Percentiles rank a stretch among this genome's conserved stretches.
These are phyloP conservation scores for Monopis laevigella DNA, from an alignment of 2,888 invertebrate species.

Conservation along the genomic window DNA sequence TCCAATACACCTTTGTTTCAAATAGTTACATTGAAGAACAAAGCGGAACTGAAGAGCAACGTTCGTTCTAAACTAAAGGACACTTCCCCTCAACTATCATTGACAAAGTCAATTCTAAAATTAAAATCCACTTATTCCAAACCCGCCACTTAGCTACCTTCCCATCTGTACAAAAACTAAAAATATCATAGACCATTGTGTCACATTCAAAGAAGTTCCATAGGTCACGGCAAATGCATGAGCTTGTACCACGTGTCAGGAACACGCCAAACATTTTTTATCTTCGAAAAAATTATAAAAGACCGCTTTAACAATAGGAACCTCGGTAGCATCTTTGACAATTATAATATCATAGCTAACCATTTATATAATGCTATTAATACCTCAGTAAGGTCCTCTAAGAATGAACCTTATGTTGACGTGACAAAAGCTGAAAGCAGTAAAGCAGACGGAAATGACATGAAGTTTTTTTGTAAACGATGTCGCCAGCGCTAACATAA, in stretches of 20 bases:
- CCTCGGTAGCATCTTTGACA: conserved; percentile 67
- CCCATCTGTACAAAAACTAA: conserved; percentile 61
- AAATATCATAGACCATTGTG: conserved; percentile 61
- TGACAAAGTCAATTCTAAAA: conserved; percentile 59
- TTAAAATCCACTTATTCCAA: conserved; percentile 64
- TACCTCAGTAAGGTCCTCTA: conserved; percentile 23
- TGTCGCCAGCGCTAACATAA: conserved; percentile 49
- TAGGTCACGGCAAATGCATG: conserved; percentile 60
- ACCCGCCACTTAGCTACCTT: conserved; percentile 64
- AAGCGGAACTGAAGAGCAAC: background rate
- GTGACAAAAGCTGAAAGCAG: conserved; percentile 33
- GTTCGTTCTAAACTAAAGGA: background rate
- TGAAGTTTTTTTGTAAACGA: conserved; percentile 31
- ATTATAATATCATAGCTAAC: conserved; percentile 55
- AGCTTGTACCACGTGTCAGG: conserved; percentile 60
- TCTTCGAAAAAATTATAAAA: conserved; percentile 64
- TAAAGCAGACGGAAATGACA: conserved; percentile 24
- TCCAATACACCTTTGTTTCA: too few relatives aligned
- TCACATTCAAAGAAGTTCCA: conserved; percentile 61
- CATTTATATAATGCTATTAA: conserved; percentile 34
- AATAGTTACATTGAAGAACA: background rate
- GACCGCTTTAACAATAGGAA: conserved; percentile 54
- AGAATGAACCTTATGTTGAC: conserved; percentile 38
- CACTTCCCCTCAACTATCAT: conserved; percentile 54
- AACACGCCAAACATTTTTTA: conserved; percentile 66